Evolutionary conservation across 1,140 invertebrate species (phyloP).

Genomic region (Thaumetopoea pityocampa): DNA sequence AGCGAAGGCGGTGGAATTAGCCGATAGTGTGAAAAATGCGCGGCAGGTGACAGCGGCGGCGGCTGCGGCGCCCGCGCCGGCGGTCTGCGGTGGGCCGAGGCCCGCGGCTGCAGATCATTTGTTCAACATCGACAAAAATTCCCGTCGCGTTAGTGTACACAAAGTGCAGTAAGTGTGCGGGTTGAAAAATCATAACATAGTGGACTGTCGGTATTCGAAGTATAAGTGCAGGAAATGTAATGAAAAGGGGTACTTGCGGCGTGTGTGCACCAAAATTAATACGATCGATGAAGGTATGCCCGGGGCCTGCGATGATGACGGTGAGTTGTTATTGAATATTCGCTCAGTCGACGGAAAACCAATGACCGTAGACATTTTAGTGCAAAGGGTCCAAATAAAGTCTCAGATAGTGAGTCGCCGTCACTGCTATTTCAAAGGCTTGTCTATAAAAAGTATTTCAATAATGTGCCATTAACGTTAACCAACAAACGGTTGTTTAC

Average conservation of each 20-base stretch:
- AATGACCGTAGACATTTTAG: slow-evolving; percentile 3
- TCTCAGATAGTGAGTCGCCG: slow-evolving; percentile 16
- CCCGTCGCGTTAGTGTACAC: background rate
- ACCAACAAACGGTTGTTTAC: slow-evolving; percentile 7
- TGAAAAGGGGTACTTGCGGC: slow-evolving; percentile 9
- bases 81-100: too few species aligned
- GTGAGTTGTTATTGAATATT: slow-evolving; percentile 12
- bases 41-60: background rate
- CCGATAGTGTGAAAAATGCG: background rate
- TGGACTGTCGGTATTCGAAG: background rate
- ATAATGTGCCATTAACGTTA: slow-evolving; percentile 3
- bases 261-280: slow-evolving; percentile 10
- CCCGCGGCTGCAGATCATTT: background rate
- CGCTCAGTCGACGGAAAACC: slow-evolving; percentile 11
- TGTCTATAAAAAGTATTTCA: slow-evolving; percentile 2
- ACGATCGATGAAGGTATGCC: too few species aligned
- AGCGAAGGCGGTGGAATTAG: background rate
- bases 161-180: slow-evolving; percentile 9
- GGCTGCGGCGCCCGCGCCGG: background rate
- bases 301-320: slow-evolving; percentile 5
- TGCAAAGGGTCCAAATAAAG: slow-evolving; percentile 3
- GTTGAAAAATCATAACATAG: background rate
- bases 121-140: slow-evolving; percentile 4
- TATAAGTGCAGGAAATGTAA: slow-evolving; percentile 8
- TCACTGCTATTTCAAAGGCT: slow-evolving; percentile 3